Evolutionary conservation across 37 sponge, comb jelly and placozoan species (phyloP), one percentile per base, ranked within the genome.

Genomic region (Geodia barretti): DNA sequence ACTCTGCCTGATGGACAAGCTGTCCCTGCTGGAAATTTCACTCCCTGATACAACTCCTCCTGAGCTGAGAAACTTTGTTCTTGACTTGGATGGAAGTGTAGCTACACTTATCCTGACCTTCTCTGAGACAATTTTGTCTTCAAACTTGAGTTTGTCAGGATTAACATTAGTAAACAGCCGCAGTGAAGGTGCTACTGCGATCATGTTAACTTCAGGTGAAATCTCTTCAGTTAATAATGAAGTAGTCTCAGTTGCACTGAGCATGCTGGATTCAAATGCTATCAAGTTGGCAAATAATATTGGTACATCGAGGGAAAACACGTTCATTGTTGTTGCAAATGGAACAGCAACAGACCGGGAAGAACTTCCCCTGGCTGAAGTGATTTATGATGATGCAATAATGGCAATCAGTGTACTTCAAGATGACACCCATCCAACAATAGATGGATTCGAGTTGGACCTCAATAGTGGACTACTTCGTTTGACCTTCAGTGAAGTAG

Each of bases 401-500:
- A 26, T 40, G 62, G 91, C 67, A 21, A 60, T 43, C 28, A 41
- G 0, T 5, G 23, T 93, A 28, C 11, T n/a, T 1, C 60, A 62
- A 26, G 97, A 96, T 79, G 79, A 32, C 2, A 70, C 79, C 3
- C 62, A 62, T 26, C 97, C 97, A 20, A 68, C 26, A 4, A 67
- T 96, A 23, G 30, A 41, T 39, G 32, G 43, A 5, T 91, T 91
- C 62, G 30, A 32, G 58, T 11, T 96, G 17, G 79, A 96, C 65
- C 40, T 96, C 29, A 60, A 90, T 40, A 20, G 59, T 47, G 89
- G 94, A 28, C 66, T 62, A 20, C 65, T 96, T 19, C 17, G 62
- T 41, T 75, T 96, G 21, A 93, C 94, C n/a, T 96, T 96, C 64
- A 78, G 67, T 84, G 97, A 96, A 74, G 72, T 87, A 65, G 86